A percentile compares a stretch with the other conserved stretches of the same genome.
These are phyloP conservation scores for Drosophila tsacasi DNA, from an alignment of 1,140 invertebrate genomes.

Conservation along the genomic window DNA sequence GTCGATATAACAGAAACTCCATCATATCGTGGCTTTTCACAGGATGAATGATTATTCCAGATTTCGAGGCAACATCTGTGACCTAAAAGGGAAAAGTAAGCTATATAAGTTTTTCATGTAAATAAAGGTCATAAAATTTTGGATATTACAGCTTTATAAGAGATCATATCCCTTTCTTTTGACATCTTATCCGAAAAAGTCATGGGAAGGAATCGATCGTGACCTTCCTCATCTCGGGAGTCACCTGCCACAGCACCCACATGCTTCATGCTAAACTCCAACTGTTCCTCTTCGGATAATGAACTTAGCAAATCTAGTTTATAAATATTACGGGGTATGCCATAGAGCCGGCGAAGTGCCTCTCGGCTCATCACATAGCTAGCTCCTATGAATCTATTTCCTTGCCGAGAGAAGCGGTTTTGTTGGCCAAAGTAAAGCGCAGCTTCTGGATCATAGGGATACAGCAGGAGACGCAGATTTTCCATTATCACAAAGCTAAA, in stretches of 20 bases:
- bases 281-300: not conserved
- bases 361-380: constrained; percentile 95
- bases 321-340: not conserved
- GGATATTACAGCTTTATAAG: not conserved
- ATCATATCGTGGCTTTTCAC: constrained; percentile 25
- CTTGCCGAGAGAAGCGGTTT: not conserved
- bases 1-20: constrained; percentile 23
- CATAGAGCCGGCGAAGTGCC: not conserved
- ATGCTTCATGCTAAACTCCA: not conserved
- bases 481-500: constrained; percentile 77
- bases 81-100: not conserved
- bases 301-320: not conserved
- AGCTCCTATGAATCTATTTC: constrained; percentile 88
- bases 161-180: not conserved
- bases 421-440: constrained; percentile 92
- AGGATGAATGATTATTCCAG: constrained; percentile 22
- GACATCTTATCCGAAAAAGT: not conserved
- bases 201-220: not conserved
- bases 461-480: constrained; percentile 94
- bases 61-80: constrained; percentile 1
- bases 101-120: not conserved
- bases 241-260: not conserved
- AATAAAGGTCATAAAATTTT: not conserved
- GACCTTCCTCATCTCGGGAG: not conserved
- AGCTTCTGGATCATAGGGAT: constrained; percentile 88